phyloP scores from a whole-genome alignment of 2,113 vertebrate species.

The Odocoileus virginianus region DNA sequence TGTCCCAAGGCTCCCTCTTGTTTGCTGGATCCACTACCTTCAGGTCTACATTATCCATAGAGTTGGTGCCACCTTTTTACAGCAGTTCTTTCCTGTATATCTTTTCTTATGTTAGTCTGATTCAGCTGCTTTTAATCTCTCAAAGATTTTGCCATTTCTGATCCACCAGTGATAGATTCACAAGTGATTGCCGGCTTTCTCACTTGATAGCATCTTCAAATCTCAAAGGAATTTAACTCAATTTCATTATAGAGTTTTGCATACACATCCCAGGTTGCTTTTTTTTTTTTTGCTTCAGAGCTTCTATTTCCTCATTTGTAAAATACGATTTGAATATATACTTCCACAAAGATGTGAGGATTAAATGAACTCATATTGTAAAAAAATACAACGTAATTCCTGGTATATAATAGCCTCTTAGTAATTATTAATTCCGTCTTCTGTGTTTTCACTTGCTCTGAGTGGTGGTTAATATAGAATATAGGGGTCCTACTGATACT shows the following conservation, averaged over 20 bases:
- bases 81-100: neutral
- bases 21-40: neutral
- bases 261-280: neutral
- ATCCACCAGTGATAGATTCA: neutral
- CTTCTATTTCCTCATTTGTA: neutral
- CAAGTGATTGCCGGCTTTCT: neutral
- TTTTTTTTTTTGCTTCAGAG: neutral
- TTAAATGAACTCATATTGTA: neutral
- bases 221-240: neutral
- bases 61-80: neutral
- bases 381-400: neutral
- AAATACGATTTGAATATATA: neutral
- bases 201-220: neutral
- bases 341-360: neutral
- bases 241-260: neutral
- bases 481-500: neutral
- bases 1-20: neutral
- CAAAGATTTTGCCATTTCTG: neutral
- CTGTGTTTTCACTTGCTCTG: neutral
- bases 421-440: neutral
- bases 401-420: neutral
- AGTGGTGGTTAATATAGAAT: conserved; percentile 1
- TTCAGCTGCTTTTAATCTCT: neutral
- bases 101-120: neutral
- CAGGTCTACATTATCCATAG: neutral